Conservation (phyloP, 1,140 invertebrate species). For the Piezodorus guildinii region DNA sequence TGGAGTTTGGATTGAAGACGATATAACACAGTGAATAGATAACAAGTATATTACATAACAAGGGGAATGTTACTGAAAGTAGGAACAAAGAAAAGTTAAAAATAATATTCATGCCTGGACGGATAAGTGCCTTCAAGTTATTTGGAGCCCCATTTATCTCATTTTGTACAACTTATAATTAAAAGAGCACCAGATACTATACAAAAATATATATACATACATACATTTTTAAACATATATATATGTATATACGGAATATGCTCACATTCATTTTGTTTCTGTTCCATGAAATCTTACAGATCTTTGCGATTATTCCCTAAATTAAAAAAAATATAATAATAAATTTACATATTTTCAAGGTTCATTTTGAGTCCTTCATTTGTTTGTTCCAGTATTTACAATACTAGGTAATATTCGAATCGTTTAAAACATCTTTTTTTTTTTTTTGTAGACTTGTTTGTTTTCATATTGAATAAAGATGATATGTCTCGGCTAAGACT, state of each 20-base stretch:
- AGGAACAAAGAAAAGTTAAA: slow-evolving; percentile 6
- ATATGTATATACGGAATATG: slow-evolving; percentile 16
- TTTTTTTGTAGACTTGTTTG: neutral
- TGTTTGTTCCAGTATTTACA: slow-evolving; percentile 7
- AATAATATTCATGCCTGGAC: slow-evolving; percentile 7
- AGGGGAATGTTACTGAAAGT: slow-evolving; percentile 8
- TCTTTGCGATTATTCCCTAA: slow-evolving; percentile 11
- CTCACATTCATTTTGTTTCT: neutral
- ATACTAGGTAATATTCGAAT: slow-evolving; percentile 9
- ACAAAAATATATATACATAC: slow-evolving; percentile 10
- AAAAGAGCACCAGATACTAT: slow-evolving; percentile 11
- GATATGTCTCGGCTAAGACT: neutral
- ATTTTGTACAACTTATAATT: slow-evolving; percentile 10
- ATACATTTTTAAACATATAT: neutral
- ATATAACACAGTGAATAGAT: neutral
- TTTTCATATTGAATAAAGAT: slow-evolving; percentile 4
- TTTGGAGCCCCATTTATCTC: slow-evolving; percentile 10
- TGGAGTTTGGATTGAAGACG: neutral
- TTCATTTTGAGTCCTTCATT: neutral
- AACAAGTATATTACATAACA: slow-evolving; percentile 10
- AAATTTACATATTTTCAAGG: slow-evolving; percentile 10
- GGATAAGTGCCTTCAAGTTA: slow-evolving; percentile 6
- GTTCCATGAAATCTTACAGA: slow-evolving; percentile 3
- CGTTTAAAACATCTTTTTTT: neutral
- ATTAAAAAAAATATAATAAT: neutral